Percentiles rank a stretch among this genome's conserved stretches.
phyloP scores from a whole-genome alignment of 2,797 vertebrate genomes.

The Zalophus californianus region DNA sequence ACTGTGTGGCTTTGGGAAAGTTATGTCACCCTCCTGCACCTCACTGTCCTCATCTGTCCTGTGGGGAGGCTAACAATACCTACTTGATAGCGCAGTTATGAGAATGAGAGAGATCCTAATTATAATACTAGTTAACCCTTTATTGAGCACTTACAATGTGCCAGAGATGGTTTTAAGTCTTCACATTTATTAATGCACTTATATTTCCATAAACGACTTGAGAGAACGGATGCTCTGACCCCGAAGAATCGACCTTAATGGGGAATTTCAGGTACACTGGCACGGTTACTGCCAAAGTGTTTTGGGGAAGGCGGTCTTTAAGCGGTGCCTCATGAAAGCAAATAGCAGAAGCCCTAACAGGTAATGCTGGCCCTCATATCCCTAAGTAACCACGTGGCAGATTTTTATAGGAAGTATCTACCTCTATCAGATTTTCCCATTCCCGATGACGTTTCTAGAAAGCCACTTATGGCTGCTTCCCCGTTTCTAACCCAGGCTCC shows the following conservation, averaged over 20 bases:
- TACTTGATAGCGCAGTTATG: neutral
- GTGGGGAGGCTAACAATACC: neutral
- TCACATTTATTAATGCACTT: neutral
- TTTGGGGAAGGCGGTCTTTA: slow-evolving; percentile 13
- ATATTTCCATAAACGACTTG: neutral
- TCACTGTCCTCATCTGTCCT: neutral
- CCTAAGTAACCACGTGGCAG: neutral
- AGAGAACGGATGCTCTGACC: neutral
- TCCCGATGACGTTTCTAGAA: neutral
- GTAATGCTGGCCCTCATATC: neutral
- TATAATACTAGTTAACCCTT: neutral
- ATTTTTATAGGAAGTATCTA: slow-evolving; percentile 4
- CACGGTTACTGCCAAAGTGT: neutral
- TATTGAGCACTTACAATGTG: neutral
- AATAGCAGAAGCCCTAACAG: neutral
- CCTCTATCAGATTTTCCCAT: neutral
- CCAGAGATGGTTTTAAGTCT: neutral
- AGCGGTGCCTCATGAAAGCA: neutral
- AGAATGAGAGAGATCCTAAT: slow-evolving; percentile 19
- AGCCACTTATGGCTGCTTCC: neutral
- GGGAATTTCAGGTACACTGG: neutral
- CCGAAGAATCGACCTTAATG: neutral
- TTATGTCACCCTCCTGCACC: neutral
- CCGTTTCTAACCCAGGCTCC: neutral
- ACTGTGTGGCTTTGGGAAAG: neutral